Base-by-base conservation (phyloP, 1,140 invertebrate species). In the Megathymus violae region DNA sequence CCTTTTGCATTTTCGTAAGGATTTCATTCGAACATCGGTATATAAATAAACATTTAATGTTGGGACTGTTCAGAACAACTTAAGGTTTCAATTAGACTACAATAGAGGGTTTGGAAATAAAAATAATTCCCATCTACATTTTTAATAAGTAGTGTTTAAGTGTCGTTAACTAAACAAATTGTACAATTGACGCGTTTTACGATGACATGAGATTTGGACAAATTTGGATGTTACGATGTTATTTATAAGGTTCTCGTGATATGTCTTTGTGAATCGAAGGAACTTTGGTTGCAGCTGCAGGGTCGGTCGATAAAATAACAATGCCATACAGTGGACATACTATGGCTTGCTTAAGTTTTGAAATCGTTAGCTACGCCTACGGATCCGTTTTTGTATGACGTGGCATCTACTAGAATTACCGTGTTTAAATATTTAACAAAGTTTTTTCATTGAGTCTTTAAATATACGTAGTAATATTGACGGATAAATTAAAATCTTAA, bases 131-230 rank as follows among this genome's bases (percentile, higher is more conserved):
- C 81, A 78, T 81, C 78, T 73, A 81, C 78, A 74, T 78, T 81
- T 78, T 85, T 85, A 89, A 82, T 88, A 88, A 88, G 80, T 80
- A 78, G 65, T 71, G 70, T 77, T 77, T 80, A 78, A 85, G 85
- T 80, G 80, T 82, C 74, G 79, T 85, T 85, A 80, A 85, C 85
- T 82, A 88, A 85, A 87, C 73, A 85, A 82, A 85, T 88, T 85
- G 78, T 80, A 61, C 43, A 40, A 56, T 52, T 58, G 25, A 43
- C 22, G 15, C 50, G 41, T 31, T 31, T 50, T 17, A 46, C 17
- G 9, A 38, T 2, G 48, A 15, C 2, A 7, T 3, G 13, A 3
- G 25, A 13, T 17, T 36, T 17, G n/a, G 13, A 10, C n/a, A n/a
- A 31, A 15, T 14, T 59, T 38, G 3, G 43, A 10, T 22, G n/a